A percentile compares a stretch with the other conserved stretches of the same genome.
Conservation (phyloP, 2,113 vertebrate species). For the Tachysurus vachellii region DNA sequence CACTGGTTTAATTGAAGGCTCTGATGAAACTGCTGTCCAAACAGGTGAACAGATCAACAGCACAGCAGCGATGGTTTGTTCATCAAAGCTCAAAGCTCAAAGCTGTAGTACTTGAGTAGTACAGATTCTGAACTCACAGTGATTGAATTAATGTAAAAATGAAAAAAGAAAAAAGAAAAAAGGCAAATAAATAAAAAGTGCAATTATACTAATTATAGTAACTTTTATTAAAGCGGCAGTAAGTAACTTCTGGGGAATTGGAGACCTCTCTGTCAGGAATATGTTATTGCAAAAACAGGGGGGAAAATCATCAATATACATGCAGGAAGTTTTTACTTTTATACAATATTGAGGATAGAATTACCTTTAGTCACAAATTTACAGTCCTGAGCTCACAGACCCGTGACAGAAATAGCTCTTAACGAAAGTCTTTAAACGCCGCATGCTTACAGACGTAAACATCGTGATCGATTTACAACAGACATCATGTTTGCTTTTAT, state of each 20-base stretch:
- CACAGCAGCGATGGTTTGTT: not conserved
- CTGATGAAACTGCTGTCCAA: slow-evolving; percentile 26
- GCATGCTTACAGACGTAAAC: no score
- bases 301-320: no score
- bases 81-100: not conserved
- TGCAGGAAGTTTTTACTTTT: no score
- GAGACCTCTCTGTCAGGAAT: not conserved
- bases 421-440: no score
- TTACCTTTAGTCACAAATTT: no score
- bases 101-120: not conserved
- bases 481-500: no score
- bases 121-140: not conserved
- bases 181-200: not conserved
- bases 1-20: slow-evolving; percentile 26
- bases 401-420: no score
- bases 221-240: not conserved
- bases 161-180: not conserved
- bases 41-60: slow-evolving; percentile 6
- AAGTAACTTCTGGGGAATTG: not conserved
- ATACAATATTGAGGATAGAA: no score
- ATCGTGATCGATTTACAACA: no score
- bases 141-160: not conserved
- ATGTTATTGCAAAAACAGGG: not conserved
- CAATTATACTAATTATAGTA: not conserved
- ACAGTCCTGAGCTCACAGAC: no score